Conservation (phyloP, 2,888 invertebrate species). For the Hybos culiciformis region DNA sequence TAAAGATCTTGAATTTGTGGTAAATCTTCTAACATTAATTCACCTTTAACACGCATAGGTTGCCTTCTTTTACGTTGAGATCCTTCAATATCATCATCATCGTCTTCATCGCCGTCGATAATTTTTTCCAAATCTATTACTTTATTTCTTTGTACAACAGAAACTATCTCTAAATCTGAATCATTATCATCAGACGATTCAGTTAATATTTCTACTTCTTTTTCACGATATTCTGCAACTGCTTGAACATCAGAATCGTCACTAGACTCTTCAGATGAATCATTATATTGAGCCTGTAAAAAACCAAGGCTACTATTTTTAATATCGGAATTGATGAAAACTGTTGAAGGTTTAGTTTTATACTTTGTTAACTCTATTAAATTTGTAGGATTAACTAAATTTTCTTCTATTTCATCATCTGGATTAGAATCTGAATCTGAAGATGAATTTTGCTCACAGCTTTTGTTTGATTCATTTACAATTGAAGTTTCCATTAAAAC, state of each 20-base stretch:
- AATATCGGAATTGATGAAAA: no score
- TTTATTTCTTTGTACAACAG: not conserved
- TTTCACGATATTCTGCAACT: not conserved
- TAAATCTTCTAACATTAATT: slow-evolving; percentile 46
- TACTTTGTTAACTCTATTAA: no score
- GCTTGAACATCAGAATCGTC: not conserved
- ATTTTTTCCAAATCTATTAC: slow-evolving; percentile 22
- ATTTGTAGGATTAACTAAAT: no score
- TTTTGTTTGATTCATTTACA: no score
- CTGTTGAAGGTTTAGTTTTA: no score
- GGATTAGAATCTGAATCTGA: no score
- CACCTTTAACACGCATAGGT: slow-evolving; percentile 23
- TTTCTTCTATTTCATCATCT: no score
- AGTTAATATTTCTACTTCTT: not conserved
- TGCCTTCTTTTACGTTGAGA: slow-evolving; percentile 1
- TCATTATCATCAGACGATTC: slow-evolving; percentile 7
- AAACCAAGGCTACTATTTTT: slow-evolving; percentile 6
- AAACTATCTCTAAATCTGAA: slow-evolving; percentile 7
- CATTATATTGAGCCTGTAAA: slow-evolving; percentile 7
- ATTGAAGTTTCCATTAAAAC: no score
- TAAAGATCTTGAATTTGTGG: slow-evolving; percentile 71
- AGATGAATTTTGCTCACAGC: no score
- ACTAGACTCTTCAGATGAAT: not conserved
- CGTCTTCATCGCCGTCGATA: slow-evolving; percentile 20
- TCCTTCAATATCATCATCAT: slow-evolving; percentile 20